Base-by-base conservation (phyloP, 2,888 invertebrate species). In the Drosophila maculinotata region DNA sequence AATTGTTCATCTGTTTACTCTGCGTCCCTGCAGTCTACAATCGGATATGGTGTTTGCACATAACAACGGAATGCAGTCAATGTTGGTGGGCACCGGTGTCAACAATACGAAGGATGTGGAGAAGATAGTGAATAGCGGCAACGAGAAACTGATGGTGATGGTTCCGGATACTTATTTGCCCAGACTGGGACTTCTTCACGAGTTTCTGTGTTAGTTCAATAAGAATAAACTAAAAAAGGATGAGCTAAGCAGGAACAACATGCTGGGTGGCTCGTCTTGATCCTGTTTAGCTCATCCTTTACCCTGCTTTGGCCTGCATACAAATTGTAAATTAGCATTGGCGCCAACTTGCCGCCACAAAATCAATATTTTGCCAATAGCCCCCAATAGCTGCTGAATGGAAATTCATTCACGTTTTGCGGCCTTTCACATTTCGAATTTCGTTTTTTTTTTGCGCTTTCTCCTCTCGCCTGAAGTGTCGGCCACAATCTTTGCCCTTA, bases 141-240 rank as follows among this genome's bases (percentile, higher is more conserved):
- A 69, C 6, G 17, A 69, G 8, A 52, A 59, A 8, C 28, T 68
- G 6, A 31, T 53, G 42, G 20, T 35, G 8, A 9, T 62, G 36
- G n/a, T 84, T 4, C 83, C 83, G 8, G 76, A 84, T 38, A 48
- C 63, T 7, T 86, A 74, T 39, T 31, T 80, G 39, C 83, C 83
- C 3, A 56, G 47, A 1, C 23, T 82, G 1, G 47, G 47, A 0
- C 53, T 48, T 17, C 14, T 84, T 15, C 20, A 30, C 7, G 69
- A 78, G 17, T 83, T 68, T 20, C 52, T 85, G n/a, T 39, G 52
- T 38, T 80, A 69, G 20, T 35, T 39, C 2, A 14, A 0, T 15
- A 0, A 9, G 0, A 33, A 42, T 20, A 10, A 48, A 15, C 9
- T 3, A 7, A 25, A 5, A n/a, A 9, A 7, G 2, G 1, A 30